A percentile compares a stretch with the other conserved stretches of the same genome.
These are phyloP conservation scores for Sminthurinus signatus DNA, from an alignment of 1,140 invertebrate genomes.

Conservation along the genomic window DNA sequence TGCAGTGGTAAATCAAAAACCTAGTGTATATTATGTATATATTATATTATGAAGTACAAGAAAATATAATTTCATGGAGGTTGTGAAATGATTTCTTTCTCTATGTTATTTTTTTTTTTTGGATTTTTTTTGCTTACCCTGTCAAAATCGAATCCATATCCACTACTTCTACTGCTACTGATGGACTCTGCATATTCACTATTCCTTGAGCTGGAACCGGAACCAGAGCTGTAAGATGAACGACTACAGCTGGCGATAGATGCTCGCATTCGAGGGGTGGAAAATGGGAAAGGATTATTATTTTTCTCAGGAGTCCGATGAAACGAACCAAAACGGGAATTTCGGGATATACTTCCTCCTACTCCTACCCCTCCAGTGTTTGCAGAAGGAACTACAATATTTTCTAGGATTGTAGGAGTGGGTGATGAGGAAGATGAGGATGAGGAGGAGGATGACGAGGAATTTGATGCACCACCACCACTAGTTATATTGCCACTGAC, in stretches of 20 bases:
- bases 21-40: neutral
- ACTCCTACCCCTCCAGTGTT: neutral
- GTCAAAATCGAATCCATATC: constrained; percentile 17
- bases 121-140: neutral
- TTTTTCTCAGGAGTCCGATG: neutral
- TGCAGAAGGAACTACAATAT: neutral
- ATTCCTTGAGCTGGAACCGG: neutral
- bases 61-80: neutral
- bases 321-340: constrained; percentile 3
- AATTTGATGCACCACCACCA: no score
- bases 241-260: constrained; percentile 3
- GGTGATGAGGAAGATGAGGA: neutral
- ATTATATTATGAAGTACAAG: neutral
- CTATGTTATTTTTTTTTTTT: neutral
- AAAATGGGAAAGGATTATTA: no score
- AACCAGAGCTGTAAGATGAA: neutral
- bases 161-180: neutral
- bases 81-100: neutral
- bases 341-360: neutral
- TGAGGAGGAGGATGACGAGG: no score
- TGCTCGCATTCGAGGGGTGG: neutral
- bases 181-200: constrained; percentile 5
- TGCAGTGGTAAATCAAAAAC: neutral
- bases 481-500: neutral
- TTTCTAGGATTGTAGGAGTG: neutral